Conservation (phyloP, 2,888 invertebrate species). For the Athrips mouffetella region DNA sequence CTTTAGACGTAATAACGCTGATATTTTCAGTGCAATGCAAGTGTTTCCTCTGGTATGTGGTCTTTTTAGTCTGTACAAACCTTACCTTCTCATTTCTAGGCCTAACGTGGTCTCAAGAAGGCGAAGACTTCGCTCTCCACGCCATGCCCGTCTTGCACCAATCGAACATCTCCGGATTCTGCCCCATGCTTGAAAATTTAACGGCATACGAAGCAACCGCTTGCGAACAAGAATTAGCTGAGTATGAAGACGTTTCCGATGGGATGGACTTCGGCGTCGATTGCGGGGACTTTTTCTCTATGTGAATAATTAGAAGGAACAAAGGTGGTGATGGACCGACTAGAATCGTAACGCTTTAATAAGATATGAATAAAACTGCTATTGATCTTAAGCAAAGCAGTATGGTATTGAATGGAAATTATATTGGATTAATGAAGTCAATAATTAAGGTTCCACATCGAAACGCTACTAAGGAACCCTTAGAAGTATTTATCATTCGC, state of each 20-base stretch:
- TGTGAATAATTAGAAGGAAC: constrained; percentile 57
- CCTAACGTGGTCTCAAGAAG: constrained; percentile 82
- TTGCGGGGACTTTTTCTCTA: constrained; percentile 85
- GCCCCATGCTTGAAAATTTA: constrained; percentile 75
- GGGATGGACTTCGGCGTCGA: constrained; percentile 85
- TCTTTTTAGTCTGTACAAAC: too few relatives aligned
- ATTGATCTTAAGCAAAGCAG: neutral
- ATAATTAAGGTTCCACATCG: too few relatives aligned
- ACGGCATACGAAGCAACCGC: constrained; percentile 80
- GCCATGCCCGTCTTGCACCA: constrained; percentile 82
- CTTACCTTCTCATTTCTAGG: constrained; percentile 57
- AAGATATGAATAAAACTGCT: neutral
- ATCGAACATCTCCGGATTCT: constrained; percentile 79
- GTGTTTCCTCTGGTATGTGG: too few relatives aligned
- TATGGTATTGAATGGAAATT: neutral
- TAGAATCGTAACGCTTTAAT: constrained; percentile 6
- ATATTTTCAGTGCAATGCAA: too few relatives aligned
- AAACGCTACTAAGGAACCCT: too few relatives aligned
- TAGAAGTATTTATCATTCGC: too few relatives aligned
- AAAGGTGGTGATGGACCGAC: constrained; percentile 8
- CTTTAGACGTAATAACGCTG: too few relatives aligned
- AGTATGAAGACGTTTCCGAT: constrained; percentile 77
- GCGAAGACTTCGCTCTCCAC: constrained; percentile 82
- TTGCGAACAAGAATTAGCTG: constrained; percentile 80
- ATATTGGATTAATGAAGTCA: too few relatives aligned